Evolutionary conservation across 1,140 invertebrate species (phyloP).

Genomic region (Drosophila littoralis): DNA sequence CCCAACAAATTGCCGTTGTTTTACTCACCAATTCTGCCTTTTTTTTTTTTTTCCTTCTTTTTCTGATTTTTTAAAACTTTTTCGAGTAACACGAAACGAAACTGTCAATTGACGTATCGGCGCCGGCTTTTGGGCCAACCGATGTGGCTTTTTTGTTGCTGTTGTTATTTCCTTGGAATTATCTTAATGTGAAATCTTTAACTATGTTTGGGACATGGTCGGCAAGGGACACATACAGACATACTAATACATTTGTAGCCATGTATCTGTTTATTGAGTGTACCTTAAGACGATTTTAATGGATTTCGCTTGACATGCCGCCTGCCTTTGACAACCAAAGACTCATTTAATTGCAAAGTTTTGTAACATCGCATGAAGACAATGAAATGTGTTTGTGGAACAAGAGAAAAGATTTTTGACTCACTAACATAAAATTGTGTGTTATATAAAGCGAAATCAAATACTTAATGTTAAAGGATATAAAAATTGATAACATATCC

Average conservation of each 20-base stretch:
- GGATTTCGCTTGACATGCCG: slow-evolving; percentile 75
- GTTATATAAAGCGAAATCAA: not conserved
- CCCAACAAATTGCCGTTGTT: slow-evolving; percentile 47
- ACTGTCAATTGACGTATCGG: slow-evolving; percentile 78
- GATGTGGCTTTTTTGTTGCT: slow-evolving; percentile 49
- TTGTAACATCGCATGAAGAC: slow-evolving; percentile 57
- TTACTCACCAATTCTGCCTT: slow-evolving; percentile 13
- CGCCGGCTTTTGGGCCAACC: slow-evolving; percentile 47
- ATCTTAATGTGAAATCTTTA: slow-evolving; percentile 81
- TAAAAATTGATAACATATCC: too few species aligned
- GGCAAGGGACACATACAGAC: slow-evolving; percentile 52
- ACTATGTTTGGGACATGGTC: slow-evolving; percentile 78
- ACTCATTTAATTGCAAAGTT: slow-evolving; percentile 76
- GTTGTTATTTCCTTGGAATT: slow-evolving; percentile 79
- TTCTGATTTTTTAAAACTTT: slow-evolving; percentile 30
- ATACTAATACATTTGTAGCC: slow-evolving; percentile 8
- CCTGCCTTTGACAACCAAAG: slow-evolving; percentile 40
- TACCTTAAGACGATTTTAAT: slow-evolving; percentile 74
- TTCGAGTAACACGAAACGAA: slow-evolving; percentile 73
- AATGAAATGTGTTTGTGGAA: slow-evolving; percentile 40
- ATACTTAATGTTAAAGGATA: too few species aligned
- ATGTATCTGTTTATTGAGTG: slow-evolving; percentile 16
- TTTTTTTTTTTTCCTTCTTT: slow-evolving; percentile 15
- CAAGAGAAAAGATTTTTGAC: slow-evolving; percentile 10
- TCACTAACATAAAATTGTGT: not conserved